Evolutionary conservation across 2,113 vertebrate genomes (phyloP), one percentile per base, ranked within the genome.

Genomic region (Rhinolophus sinicus): DNA sequence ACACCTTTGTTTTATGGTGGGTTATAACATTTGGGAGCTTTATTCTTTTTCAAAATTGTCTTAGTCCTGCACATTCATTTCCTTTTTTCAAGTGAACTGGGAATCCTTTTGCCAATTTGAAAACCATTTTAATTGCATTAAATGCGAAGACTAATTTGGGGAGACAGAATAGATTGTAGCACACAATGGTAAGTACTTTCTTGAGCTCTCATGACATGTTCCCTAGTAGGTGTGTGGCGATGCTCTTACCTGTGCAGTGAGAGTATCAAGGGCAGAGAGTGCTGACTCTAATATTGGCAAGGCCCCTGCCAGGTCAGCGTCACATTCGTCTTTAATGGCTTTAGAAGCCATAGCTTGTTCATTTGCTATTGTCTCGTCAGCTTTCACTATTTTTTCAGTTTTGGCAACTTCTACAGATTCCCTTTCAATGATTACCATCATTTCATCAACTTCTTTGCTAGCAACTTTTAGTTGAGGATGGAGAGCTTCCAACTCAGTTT

Each of bases 241-340:
- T 4, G 60, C 33, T 56, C 90, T 86, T 98, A 99, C 99, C 99
- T 99, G 99, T 0, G 97, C 96, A 1, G 99, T 99, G 10, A 99
- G 99, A 3, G 99, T 99, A 56, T 99, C 98, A 11, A 99, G 97
- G 0, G 99, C 99, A 10, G 99, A 33, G 52, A 99, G 96, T 0
- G 99, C 99, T 0, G 99, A 98, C 97, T 99, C 99, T 69, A 99
- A 92, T 78, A 99, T 98, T 0, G 99, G 99, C 97, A 99, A 93
- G 24, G 99, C 99, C 87, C 97, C 98, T 0, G 99, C 99, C 93
- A 99, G 97, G 83, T 99, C 99, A 3, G 99, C 99, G 3, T 99
- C 99, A 15, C 99, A 99, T 95, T 99, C 99, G 62, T 99, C 99
- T 95, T 99, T 99, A 97, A 99, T 99, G 72, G 99, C 99, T 97